Conservation (phyloP, 2,113 vertebrate genomes). For the Abramis brama region DNA sequence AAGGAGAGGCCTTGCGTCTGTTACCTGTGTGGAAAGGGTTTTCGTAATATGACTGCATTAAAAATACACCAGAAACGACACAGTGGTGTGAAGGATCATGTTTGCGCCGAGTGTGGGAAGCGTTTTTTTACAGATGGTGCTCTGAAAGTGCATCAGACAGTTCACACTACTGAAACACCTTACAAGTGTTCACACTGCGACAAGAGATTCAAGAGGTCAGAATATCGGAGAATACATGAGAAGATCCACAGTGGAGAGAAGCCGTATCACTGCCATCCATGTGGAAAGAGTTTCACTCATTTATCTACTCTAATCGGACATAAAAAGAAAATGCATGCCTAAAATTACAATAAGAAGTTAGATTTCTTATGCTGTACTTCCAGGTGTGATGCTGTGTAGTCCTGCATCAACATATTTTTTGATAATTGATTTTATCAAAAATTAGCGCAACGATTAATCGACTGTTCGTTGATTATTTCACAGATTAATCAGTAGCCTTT, state of each 20-base stretch:
- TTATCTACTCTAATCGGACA: background rate
- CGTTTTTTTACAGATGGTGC: background rate
- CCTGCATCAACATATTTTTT: background rate
- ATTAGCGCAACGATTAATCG: background rate
- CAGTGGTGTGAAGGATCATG: background rate
- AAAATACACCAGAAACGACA: conserved; percentile 9
- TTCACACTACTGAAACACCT: background rate
- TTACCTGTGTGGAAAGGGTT: background rate
- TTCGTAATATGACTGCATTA: background rate
- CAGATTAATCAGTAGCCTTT: background rate
- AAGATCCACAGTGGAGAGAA: background rate
- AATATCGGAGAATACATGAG: background rate
- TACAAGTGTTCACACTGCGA: background rate
- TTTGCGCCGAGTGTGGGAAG: background rate
- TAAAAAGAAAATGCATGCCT: background rate
- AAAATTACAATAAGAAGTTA: background rate
- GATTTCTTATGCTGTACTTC: background rate
- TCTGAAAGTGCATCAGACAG: background rate
- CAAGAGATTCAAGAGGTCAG: background rate
- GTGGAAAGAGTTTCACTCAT: background rate
- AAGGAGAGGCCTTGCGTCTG: background rate
- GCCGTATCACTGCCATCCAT: background rate
- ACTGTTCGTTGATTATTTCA: background rate
- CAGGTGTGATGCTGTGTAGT: background rate
- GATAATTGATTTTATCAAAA: background rate